phyloP scores from a whole-genome alignment of 2,113 vertebrate species.

The Phrynosoma blainvillii region DNA sequence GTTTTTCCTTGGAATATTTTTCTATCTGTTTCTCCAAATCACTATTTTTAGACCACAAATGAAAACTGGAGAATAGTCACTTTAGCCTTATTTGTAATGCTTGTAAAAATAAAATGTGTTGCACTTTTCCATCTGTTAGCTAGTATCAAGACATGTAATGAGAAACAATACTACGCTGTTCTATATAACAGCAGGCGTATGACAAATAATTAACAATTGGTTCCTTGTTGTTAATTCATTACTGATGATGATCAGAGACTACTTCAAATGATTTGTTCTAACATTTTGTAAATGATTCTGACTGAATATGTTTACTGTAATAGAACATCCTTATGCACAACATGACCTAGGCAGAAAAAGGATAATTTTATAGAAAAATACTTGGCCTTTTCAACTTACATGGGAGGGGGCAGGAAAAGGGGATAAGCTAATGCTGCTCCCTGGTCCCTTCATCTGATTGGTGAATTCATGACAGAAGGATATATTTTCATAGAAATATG shows the following conservation, averaged over 20 bases:
- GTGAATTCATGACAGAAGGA: too few species aligned
- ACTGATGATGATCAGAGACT: neutral
- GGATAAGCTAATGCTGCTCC: neutral
- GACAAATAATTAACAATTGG: conserved; percentile 31
- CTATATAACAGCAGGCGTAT: neutral
- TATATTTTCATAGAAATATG: neutral
- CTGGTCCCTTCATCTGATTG: too few species aligned
- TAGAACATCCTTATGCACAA: neutral
- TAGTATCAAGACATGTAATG: neutral
- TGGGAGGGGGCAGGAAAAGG: neutral
- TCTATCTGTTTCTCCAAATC: neutral
- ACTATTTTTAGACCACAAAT: neutral
- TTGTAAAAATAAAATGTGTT: conserved; percentile 10
- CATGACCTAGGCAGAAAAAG: neutral
- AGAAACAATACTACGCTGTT: neutral
- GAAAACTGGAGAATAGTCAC: neutral
- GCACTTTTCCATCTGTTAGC: conserved; percentile 18
- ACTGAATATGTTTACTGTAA: neutral
- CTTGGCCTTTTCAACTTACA: neutral
- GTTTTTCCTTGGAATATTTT: neutral
- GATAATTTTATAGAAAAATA: neutral
- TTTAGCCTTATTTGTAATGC: neutral
- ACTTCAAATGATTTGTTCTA: conserved; percentile 28
- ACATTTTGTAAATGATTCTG: conserved; percentile 5
- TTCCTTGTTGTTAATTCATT: conserved; percentile 45